Conservation (phyloP, 2,888 invertebrate species). For the Tipula helvola region DNA sequence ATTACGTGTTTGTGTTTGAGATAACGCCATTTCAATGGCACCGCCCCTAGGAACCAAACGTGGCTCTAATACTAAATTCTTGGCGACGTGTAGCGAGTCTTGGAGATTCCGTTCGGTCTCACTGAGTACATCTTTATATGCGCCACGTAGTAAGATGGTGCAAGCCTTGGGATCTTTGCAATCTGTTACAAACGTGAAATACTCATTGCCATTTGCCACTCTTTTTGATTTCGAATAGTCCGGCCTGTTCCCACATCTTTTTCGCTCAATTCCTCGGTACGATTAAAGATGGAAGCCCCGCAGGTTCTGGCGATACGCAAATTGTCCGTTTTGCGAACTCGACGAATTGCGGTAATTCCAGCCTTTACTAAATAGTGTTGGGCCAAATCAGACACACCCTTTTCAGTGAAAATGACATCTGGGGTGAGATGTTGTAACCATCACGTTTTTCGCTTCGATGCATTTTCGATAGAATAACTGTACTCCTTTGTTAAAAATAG, state of each 20-base stretch:
- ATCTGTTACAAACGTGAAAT: slow-evolving; percentile 85
- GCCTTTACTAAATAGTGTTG: slow-evolving; percentile 81
- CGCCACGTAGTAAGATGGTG: slow-evolving; percentile 90
- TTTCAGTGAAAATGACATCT: slow-evolving; percentile 94
- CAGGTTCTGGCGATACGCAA: slow-evolving; percentile 92
- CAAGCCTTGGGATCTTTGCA: slow-evolving; percentile 98
- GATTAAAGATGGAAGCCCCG: slow-evolving; percentile 90
- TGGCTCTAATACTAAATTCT: slow-evolving; percentile 73
- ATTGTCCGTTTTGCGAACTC: slow-evolving; percentile 92
- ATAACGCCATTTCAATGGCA: slow-evolving; percentile 94
- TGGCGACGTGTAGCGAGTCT: slow-evolving; percentile 92
- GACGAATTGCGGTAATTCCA: slow-evolving; percentile 58
- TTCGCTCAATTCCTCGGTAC: slow-evolving; percentile 90
- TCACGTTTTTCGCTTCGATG: no score
- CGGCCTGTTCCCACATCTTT: slow-evolving; percentile 90
- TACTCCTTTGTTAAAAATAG: no score
- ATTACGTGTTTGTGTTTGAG: slow-evolving; percentile 67
- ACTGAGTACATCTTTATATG: slow-evolving; percentile 93
- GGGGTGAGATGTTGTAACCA: no score
- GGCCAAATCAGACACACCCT: slow-evolving; percentile 89
- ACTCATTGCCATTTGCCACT: slow-evolving; percentile 87
- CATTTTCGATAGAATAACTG: no score
- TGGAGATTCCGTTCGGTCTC: slow-evolving; percentile 93
- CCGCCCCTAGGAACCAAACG: slow-evolving; percentile 90
- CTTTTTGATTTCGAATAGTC: slow-evolving; percentile 94